Evolutionary conservation across 1,140 invertebrate genomes (phyloP).

Genomic region (Zophobas morio): DNA sequence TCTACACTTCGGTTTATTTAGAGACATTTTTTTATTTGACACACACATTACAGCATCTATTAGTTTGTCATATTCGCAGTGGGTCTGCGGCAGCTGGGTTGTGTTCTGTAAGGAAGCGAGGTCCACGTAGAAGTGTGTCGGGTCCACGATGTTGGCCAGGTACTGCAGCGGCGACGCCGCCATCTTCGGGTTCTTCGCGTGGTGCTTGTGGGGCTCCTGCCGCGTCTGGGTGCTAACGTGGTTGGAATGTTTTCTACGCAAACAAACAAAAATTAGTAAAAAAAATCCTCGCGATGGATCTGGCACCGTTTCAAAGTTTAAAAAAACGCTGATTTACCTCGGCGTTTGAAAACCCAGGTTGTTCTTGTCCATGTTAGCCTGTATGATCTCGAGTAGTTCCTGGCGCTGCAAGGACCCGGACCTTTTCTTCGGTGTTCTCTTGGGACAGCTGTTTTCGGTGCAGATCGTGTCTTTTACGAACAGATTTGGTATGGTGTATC

Average conservation of each 20-base stretch:
- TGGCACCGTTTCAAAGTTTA: background rate
- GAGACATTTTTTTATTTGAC: conserved; percentile 53
- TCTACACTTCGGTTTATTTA: conserved; percentile 40
- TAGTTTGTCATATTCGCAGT: conserved; percentile 58
- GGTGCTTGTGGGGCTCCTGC: conserved; percentile 45
- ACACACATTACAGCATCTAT: conserved; percentile 59
- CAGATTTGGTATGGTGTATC: conserved; percentile 48
- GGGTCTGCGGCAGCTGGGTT: conserved; percentile 53
- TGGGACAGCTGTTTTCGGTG: conserved; percentile 57
- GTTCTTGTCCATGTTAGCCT: conserved; percentile 93
- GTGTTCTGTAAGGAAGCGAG: conserved; percentile 56
- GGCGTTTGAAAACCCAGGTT: conserved; percentile 86
- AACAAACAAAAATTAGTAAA: conserved; percentile 9
- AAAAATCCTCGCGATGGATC: conserved; percentile 9
- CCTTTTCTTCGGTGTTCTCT: conserved; percentile 68
- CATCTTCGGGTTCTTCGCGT: conserved; percentile 44
- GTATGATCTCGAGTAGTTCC: conserved; percentile 88
- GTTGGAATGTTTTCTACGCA: conserved; percentile 56
- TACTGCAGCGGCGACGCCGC: conserved; percentile 49
- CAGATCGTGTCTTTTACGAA: conserved; percentile 44
- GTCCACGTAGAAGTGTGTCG: conserved; percentile 59
- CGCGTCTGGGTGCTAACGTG: conserved; percentile 48
- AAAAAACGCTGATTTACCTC: conserved; percentile 71
- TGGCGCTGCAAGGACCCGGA: conserved; percentile 83
- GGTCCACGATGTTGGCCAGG: conserved; percentile 55